Percentiles rank a stretch among this genome's conserved stretches.
phyloP scores from a whole-genome alignment of 2,113 vertebrate genomes.

The Phyllostomus hastatus region DNA sequence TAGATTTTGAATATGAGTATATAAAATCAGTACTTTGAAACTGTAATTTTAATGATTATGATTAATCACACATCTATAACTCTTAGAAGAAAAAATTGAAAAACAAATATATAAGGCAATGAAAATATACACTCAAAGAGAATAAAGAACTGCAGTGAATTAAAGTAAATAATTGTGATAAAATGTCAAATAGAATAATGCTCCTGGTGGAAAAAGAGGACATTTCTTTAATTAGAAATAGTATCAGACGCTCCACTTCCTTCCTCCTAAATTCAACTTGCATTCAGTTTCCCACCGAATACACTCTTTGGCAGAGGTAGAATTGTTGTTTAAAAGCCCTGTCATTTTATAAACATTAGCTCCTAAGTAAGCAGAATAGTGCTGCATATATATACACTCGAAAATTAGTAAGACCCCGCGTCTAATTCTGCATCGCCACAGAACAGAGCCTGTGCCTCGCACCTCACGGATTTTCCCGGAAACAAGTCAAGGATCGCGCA shows the following conservation, averaged over 20 bases:
- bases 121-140: neutral
- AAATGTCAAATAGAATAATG: neutral
- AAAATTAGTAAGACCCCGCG: neutral
- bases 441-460: neutral
- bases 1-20: neutral
- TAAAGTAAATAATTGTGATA: neutral
- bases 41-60: neutral
- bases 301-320: neutral
- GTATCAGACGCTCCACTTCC: neutral
- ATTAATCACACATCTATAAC: neutral
- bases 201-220: neutral
- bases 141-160: neutral
- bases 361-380: neutral
- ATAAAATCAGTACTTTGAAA: conserved; percentile 28
- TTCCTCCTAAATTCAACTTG: conserved; percentile 17
- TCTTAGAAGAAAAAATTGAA: neutral
- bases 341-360: neutral
- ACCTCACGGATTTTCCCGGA: neutral
- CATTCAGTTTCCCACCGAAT: neutral
- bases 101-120: neutral
- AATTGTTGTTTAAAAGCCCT: neutral
- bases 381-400: neutral
- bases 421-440: neutral
- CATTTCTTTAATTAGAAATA: conserved; percentile 19
- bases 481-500: neutral